phyloP scores from a whole-genome alignment of 2,113 vertebrate genomes.

The Sturnira hondurensis region DNA sequence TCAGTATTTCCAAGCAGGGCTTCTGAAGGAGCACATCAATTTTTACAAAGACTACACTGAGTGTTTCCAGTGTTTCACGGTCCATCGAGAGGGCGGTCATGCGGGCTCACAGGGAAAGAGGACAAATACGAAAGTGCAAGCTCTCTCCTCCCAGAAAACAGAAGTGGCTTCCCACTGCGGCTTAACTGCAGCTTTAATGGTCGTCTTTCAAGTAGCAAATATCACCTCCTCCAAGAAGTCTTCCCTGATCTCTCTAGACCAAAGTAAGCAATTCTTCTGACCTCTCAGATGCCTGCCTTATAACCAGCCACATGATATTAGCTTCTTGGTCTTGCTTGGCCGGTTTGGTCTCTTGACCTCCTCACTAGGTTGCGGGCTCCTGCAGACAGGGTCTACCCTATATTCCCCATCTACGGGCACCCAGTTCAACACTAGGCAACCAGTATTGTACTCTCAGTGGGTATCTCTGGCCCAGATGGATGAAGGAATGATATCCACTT shows the following conservation, averaged over 20 bases:
- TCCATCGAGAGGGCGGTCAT: background rate
- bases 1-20: background rate
- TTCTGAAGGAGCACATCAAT: background rate
- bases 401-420: rapidly evolving
- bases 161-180: background rate
- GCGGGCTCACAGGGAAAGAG: background rate
- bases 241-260: background rate
- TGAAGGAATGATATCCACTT: background rate
- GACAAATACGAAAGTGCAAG: background rate
- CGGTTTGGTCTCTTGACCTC: background rate
- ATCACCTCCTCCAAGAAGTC: background rate
- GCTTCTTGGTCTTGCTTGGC: background rate
- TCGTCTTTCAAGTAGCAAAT: background rate
- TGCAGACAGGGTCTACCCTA: background rate
- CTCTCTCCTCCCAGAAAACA: background rate
- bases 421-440: no score
- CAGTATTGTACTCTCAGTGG: rapidly evolving
- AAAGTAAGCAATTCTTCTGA: background rate
- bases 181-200: background rate
- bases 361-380: background rate
- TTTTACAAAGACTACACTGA: background rate
- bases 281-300: background rate
- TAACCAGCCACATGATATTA: background rate
- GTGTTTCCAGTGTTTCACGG: background rate
- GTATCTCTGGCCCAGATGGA: background rate